Percentiles rank a stretch among this genome's conserved stretches.
phyloP scores from a whole-genome alignment of 2,113 vertebrate species.

The Melierax canorus region DNA sequence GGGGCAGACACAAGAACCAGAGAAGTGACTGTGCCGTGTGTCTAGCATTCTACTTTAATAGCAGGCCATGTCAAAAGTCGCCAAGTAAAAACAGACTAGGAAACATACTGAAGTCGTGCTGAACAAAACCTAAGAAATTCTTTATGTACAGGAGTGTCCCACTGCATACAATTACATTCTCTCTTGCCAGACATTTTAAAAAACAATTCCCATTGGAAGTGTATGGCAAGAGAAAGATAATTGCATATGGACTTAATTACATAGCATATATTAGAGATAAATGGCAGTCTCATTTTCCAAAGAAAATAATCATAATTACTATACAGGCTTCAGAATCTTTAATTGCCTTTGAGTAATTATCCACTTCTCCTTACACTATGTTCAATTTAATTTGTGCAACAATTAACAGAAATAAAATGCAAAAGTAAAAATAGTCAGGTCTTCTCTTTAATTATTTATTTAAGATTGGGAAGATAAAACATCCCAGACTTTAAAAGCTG shows the following conservation, averaged over 20 bases:
- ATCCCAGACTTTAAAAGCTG: neutral
- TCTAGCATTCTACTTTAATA: neutral
- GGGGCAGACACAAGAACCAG: neutral
- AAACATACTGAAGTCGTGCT: neutral
- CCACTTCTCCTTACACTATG: neutral
- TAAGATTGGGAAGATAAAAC: neutral
- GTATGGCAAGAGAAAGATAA: conserved; percentile 36
- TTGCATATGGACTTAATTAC: conserved; percentile 52
- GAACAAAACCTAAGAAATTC: neutral
- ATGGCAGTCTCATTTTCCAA: conserved; percentile 34
- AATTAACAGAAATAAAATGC: conserved; percentile 26
- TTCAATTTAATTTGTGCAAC: conserved; percentile 30
- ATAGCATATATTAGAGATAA: conserved; percentile 50
- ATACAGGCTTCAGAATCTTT: conserved; percentile 34
- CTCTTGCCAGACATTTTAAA: neutral
- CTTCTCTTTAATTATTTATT: conserved; percentile 23
- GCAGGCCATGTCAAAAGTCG: neutral
- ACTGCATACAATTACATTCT: neutral
- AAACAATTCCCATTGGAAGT: conserved; percentile 4
- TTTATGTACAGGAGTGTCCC: neutral
- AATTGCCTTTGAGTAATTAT: conserved; percentile 62
- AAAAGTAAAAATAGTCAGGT: neutral
- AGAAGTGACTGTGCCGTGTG: neutral
- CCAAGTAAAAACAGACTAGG: neutral
- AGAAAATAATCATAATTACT: conserved; percentile 66